Evolutionary conservation across 2,888 invertebrate genomes (phyloP).

Genomic region (Achlya flavicornis): DNA sequence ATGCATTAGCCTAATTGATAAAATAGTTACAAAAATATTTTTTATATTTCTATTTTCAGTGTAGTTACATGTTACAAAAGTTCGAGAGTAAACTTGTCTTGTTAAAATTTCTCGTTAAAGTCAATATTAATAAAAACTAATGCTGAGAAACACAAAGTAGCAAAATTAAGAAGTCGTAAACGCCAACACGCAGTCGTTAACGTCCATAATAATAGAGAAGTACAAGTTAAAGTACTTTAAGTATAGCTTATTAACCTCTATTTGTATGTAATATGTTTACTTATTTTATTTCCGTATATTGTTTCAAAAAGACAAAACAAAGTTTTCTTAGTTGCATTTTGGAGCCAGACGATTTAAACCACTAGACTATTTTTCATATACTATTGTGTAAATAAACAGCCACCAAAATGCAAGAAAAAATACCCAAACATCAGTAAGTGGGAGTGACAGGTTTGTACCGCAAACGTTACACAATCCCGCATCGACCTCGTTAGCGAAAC

Average conservation of each 20-base stretch:
- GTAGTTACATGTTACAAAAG: no score
- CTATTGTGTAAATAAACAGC: no score
- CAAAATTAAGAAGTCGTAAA: conserved; percentile 2
- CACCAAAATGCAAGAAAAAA: no score
- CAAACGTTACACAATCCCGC: neutral
- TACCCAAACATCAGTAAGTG: no score
- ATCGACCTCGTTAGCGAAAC: conserved; percentile 14
- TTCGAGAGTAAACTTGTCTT: no score
- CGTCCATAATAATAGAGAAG: neutral
- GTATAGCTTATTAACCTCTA: neutral
- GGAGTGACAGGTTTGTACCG: neutral
- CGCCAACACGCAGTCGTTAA: neutral
- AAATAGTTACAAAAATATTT: no score
- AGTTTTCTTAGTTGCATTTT: neutral
- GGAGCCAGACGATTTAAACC: no score
- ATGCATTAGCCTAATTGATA: no score
- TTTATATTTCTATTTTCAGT: no score
- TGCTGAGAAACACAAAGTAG: neutral
- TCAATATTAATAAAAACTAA: conserved; percentile 4
- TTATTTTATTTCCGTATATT: neutral
- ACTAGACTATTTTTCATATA: no score
- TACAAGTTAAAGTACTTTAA: neutral
- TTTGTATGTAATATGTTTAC: neutral
- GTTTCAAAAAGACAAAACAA: neutral
- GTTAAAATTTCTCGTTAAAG: neutral